Evolutionary conservation across 2,888 invertebrate species (phyloP), one percentile per base, ranked within the genome.

Genomic region (Dolichomitus sp.): DNA sequence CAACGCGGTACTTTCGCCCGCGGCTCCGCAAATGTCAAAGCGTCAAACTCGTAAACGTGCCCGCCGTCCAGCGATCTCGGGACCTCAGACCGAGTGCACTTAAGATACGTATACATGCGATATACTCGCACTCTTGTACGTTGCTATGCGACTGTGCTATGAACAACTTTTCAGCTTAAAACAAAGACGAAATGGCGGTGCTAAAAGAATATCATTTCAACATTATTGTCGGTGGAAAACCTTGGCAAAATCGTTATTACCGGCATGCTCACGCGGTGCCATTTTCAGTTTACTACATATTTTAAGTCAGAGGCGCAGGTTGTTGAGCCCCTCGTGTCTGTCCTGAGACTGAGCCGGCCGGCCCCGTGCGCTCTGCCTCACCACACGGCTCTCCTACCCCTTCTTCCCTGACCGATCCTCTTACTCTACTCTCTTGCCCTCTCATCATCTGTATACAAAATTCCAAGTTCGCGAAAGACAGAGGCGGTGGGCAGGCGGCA

Each of bases 21-120:
- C 75, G 74, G 75, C 54, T 76, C 27, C n/a, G 37, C 19, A 81
- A 83, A 85, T 81, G 79, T 83, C 83, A 85, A 73, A 83, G 83
- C 69, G 48, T 78, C 79, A 81, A 81, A 68, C 72, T 68, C 63
- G 48, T 73, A 76, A 76, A 68, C 66, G 61, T 11, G 11, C 37
- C 61, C 57, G 40, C 54, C 61, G 68, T 73, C 57, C 54, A 37
- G 77, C 66, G 61, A 59, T 72, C 50, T 72, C 70, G 45, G 57
- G 61, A 42, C 27, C 63, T 37, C 27, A 63, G 54, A 45, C 68
- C 37, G 40, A 37, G 61, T 40, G 61, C 59, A 30, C 7, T 59
- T 19, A 37, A 19, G 19, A 61, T 23, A n/a, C n/a, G n/a, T n/a
- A 23, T 37, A 61, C 37, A 23, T 57, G 52, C 37, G 9, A 54